Conservation (phyloP, 2,888 invertebrate species). For the Anticlea derivata region DNA sequence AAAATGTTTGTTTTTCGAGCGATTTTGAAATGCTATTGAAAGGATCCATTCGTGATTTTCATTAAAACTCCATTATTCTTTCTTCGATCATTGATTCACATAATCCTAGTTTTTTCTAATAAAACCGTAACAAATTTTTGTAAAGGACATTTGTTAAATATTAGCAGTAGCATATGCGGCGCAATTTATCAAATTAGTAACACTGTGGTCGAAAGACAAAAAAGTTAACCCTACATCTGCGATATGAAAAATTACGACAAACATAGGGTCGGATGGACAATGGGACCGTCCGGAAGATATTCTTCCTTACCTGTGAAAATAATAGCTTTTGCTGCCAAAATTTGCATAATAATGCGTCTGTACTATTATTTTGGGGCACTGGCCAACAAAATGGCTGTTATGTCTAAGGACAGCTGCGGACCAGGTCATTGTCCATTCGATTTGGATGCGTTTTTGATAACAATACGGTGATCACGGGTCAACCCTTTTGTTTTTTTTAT, state of each 20-base stretch:
- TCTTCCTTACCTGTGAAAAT: constrained; percentile 72
- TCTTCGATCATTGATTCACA: too few relatives aligned
- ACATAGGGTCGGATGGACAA: constrained; percentile 61
- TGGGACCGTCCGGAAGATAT: constrained; percentile 66
- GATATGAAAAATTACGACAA: constrained; percentile 48
- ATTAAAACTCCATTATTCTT: too few relatives aligned
- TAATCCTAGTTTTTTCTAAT: too few relatives aligned
- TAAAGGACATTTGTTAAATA: constrained; percentile 6
- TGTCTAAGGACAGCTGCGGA: constrained; percentile 70
- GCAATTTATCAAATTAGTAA: constrained; percentile 77
- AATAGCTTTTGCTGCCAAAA: constrained; percentile 64
- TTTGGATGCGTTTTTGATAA: constrained; percentile 56
- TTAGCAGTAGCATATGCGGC: constrained; percentile 54
- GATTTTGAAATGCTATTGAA: constrained; percentile 12
- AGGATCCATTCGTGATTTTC: not conserved
- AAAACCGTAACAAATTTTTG: not conserved
- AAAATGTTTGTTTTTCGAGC: constrained; percentile 30
- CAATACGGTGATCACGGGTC: constrained; percentile 55
- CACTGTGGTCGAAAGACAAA: constrained; percentile 55
- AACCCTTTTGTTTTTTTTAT: constrained; percentile 48
- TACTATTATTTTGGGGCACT: constrained; percentile 75
- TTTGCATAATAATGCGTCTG: constrained; percentile 79
- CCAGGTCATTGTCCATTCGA: constrained; percentile 75
- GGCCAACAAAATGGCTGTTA: constrained; percentile 60
- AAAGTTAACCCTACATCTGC: constrained; percentile 61